These are phyloP conservation scores for Pristiophorus japonicus DNA, from an alignment of 2,113 vertebrate species.

Conservation along the genomic window DNA sequence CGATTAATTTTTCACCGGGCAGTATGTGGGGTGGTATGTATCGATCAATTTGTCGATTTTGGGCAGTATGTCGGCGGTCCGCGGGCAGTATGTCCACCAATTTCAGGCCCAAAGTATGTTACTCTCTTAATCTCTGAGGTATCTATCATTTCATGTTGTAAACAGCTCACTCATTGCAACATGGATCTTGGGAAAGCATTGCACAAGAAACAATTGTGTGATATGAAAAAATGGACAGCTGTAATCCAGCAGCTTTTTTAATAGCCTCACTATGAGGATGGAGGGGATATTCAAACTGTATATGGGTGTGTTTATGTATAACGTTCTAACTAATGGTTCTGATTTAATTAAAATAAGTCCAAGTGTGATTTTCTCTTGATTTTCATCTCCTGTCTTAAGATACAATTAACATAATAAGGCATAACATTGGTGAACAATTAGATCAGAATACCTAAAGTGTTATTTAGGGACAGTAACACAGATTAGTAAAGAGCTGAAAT, in stretches of 20 bases:
- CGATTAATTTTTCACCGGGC: too few species aligned
- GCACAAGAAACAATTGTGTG: background rate
- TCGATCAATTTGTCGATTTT: too few species aligned
- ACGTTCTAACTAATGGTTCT: background rate
- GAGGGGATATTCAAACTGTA: too few species aligned
- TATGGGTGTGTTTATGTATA: background rate
- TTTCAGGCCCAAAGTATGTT: too few species aligned
- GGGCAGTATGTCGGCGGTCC: too few species aligned
- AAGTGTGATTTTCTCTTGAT: background rate
- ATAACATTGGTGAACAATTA: background rate
- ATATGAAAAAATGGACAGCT: background rate
- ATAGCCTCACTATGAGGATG: background rate
- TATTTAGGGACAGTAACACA: background rate
- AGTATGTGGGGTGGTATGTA: too few species aligned
- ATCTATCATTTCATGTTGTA: too few species aligned
- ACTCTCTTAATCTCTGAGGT: background rate
- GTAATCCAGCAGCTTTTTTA: background rate
- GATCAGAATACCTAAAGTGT: background rate
- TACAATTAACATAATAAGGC: background rate
- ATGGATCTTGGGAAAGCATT: background rate
- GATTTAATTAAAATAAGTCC: background rate
- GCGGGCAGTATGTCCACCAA: too few species aligned
- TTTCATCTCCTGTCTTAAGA: background rate
- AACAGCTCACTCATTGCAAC: background rate
- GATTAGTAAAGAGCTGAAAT: background rate